Evolutionary conservation across 2,888 invertebrate species (phyloP), one percentile per base, ranked within the genome.

Genomic region (Cataglyphis rosenhaueri): DNA sequence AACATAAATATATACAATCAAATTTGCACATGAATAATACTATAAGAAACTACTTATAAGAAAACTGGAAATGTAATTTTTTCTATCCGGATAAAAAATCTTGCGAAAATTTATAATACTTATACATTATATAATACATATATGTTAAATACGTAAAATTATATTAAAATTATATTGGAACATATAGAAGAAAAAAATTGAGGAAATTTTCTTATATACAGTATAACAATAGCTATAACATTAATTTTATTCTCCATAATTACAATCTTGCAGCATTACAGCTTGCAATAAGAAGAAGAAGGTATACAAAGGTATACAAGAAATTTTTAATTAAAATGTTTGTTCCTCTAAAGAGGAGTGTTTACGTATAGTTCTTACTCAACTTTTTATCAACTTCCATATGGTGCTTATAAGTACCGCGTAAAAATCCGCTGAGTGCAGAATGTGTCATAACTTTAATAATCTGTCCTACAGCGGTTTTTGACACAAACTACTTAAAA

Each of bases 241-340:
- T 25, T 25, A 4, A 38, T 75, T 48, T 75, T 3, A 38, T 52
- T 52, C 8, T 18, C 10, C 15, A 15, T 41, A 66, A 41, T 68
- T 66, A 25, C 1, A 32, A 41, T 38, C 12, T 41, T 12, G 21
- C 32, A 41, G 12, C 3, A 66, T 66, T 65, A 55, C 1, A 29
- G 41, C 12, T 29, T 29, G 5, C 44, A 6, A 35, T 12, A 35
- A 12, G n/a, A 38, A 55, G 65, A 44, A 52, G 29, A 29, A 29
- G 29, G 29, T 29, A 29, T 21, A 18, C 3, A 25, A 35, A 25
- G 29, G 9, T 25, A 25, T 29, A 78, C 25, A 59, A 79, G 57
- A 59, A 70, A 79, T n/a, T 70, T 79, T 61, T 78, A 78, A 79
- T 79, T 70, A 70, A 70, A 70, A 59, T 55, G 70, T 70, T 79